Base-by-base conservation (phyloP, 2,113 vertebrate species). In the Cinclus cinclus region DNA sequence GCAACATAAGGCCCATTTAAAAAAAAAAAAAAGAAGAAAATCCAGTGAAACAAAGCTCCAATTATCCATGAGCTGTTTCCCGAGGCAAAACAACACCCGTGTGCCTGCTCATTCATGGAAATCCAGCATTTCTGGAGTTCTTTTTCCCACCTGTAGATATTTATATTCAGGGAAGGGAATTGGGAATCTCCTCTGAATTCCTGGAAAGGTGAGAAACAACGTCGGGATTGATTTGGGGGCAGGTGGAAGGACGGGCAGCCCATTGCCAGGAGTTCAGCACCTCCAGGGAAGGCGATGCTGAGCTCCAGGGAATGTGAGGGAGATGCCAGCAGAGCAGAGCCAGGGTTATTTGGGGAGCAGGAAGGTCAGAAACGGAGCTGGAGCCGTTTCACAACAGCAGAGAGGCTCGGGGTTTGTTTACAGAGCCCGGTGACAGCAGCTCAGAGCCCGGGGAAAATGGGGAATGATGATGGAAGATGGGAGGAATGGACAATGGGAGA, bases 341-440 rank as follows among this genome's bases (percentile, higher is more conserved):
- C 81, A 64, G 73, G 58, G 88, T 94, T 97, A 94, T 97, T 96
- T 96, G 87, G 83, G 85, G 94, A 97, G 35, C 23, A 31, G 87
- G 74, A 71, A 3, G 23, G 47, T 92, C 91, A 89, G 46, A 64
- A 87, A 68, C 64, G 44, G 69, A 93, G 76, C 22, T 11, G 25
- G 80, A 90, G 68, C 7, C 6, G 20, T 87, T 94, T 62, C 88
- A 70, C 68, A 88, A 78, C 69, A 71, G 31, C 87, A 41, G 55
- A 39, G 92, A 53, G 83, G 79, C 65, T 59, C 14, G 25, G 25
- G 83, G 33, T 92, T 60, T 77, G 85, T 87, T 94, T 65, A n/a
- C 79, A 42, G 91, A 4, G 3, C 27, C 74, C 42, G 42, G 14
- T 15, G 42, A 15, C 13, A 42, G 85, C 92, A 68, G 77, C 33